These are phyloP conservation scores for Dasysyrphus albostriatus DNA, from an alignment of 2,888 invertebrate genomes.

Conservation along the genomic window DNA sequence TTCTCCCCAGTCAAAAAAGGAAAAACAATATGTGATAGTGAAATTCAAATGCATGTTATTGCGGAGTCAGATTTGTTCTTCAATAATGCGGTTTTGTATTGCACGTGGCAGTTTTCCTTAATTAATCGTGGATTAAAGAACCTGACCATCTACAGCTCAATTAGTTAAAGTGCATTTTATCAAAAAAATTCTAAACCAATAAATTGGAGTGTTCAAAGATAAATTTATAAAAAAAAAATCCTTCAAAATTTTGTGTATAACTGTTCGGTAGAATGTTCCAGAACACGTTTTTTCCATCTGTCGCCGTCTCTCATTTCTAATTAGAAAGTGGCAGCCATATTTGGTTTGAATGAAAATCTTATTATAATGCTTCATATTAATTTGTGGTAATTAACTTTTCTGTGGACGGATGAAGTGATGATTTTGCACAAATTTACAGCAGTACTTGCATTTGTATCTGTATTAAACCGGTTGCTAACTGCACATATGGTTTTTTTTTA, in stretches of 20 bases:
- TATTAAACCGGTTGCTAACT: constrained; percentile 45
- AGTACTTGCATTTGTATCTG: constrained; percentile 8
- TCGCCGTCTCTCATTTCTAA: constrained; percentile 9
- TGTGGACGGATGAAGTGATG: background rate
- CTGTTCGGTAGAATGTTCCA: constrained; percentile 56
- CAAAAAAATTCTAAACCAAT: background rate
- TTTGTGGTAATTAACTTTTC: background rate
- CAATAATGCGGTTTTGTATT: constrained; percentile 42
- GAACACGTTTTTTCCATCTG: constrained; percentile 62
- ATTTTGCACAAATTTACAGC: constrained; percentile 13
- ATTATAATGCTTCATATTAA: constrained; percentile 5
- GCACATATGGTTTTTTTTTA: constrained; percentile 38
- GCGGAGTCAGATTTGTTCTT: constrained; percentile 3
- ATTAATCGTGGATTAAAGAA: constrained; percentile 12
- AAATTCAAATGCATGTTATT: constrained; percentile 19
- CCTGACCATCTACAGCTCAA: constrained; percentile 24
- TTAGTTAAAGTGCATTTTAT: constrained; percentile 41
- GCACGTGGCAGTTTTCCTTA: constrained; percentile 69
- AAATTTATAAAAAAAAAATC: too few species aligned
- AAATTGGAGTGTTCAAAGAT: background rate
- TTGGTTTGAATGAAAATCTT: constrained; percentile 43
- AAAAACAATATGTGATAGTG: constrained; percentile 33
- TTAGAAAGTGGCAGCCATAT: constrained; percentile 58
- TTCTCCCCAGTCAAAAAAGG: constrained; percentile 41
- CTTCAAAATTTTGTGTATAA: constrained; percentile 3